Percentiles rank a stretch among this genome's conserved stretches.
phyloP scores from a whole-genome alignment of 2,113 vertebrate species.

The Neotoma lepida region DNA sequence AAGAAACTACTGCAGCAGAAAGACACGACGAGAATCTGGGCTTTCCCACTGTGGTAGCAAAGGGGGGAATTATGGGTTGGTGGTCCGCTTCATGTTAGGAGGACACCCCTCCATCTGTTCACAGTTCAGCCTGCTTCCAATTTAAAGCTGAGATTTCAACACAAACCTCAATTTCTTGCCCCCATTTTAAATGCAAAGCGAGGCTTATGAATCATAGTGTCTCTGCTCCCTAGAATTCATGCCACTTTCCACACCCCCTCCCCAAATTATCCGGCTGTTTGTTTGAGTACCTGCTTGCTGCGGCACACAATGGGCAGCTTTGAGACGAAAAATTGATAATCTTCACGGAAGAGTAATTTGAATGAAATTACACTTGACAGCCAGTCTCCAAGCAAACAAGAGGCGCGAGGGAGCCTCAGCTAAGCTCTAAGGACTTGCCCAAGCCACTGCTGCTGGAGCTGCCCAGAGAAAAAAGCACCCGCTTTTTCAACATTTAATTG shows the following conservation, averaged over 20 bases:
- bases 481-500: conserved; percentile 84
- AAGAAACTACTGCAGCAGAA: conserved; percentile 86
- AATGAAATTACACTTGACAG: conserved; percentile 96
- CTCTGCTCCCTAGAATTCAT: conserved; percentile 80
- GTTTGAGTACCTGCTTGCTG: conserved; percentile 91
- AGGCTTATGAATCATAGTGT: conserved; percentile 78
- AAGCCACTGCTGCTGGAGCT: conserved; percentile 87
- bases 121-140: conserved; percentile 82
- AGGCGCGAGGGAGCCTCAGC: conserved; percentile 85
- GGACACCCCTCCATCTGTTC: conserved; percentile 89
- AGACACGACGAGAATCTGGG: conserved; percentile 85
- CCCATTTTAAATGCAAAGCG: conserved; percentile 84
- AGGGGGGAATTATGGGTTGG: conserved; percentile 87
- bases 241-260: conserved; percentile 83
- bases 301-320: conserved; percentile 91
- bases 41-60: conserved; percentile 89
- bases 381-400: conserved; percentile 89
- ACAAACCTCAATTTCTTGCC: conserved; percentile 83
- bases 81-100: conserved; percentile 85
- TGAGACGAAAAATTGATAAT: conserved; percentile 94
- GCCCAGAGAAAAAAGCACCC: conserved; percentile 83
- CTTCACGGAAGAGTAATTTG: conserved; percentile 92
- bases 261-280: conserved; percentile 84
- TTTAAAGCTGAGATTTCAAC: conserved; percentile 85
- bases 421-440: conserved; percentile 87